Evolutionary conservation across 1,140 invertebrate genomes (phyloP).

Genomic region (Zaprionus gabonicus): DNA sequence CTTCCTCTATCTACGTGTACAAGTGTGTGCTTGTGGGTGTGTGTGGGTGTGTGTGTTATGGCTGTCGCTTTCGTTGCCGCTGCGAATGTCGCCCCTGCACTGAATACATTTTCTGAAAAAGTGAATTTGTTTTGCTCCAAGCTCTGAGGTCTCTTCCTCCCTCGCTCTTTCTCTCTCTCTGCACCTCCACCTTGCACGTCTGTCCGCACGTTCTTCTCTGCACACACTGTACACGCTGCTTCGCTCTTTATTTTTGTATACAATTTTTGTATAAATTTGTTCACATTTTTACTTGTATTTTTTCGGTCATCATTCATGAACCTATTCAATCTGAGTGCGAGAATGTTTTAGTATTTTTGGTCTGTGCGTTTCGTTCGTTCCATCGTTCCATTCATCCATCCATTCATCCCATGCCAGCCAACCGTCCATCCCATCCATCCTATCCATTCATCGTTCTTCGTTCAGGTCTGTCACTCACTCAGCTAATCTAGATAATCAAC

Average conservation of each 20-base stretch:
- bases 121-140: constrained; percentile 65
- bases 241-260: constrained; percentile 11
- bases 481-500: constrained; percentile 80
- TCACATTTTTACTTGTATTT: constrained; percentile 37
- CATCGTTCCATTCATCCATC: constrained; percentile 5
- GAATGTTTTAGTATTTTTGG: constrained; percentile 25
- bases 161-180: not conserved
- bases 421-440: not conserved
- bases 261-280: constrained; percentile 38
- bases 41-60: constrained; percentile 47
- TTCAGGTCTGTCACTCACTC: constrained; percentile 71
- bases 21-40: not conserved
- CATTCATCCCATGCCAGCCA: not conserved
- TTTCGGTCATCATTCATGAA: constrained; percentile 66
- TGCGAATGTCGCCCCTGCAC: constrained; percentile 82
- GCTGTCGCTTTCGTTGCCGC: constrained; percentile 80
- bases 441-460: constrained; percentile 17
- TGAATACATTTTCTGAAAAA: constrained; percentile 80
- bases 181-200: not conserved
- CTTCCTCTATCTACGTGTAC: constrained; percentile 13
- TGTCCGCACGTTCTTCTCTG: constrained; percentile 8
- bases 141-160: constrained; percentile 26
- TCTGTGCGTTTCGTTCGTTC: constrained; percentile 5
- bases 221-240: not conserved
- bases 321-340: constrained; percentile 72